Evolutionary conservation across 2,113 vertebrate genomes (phyloP).

Genomic region (Petromus typicus): DNA sequence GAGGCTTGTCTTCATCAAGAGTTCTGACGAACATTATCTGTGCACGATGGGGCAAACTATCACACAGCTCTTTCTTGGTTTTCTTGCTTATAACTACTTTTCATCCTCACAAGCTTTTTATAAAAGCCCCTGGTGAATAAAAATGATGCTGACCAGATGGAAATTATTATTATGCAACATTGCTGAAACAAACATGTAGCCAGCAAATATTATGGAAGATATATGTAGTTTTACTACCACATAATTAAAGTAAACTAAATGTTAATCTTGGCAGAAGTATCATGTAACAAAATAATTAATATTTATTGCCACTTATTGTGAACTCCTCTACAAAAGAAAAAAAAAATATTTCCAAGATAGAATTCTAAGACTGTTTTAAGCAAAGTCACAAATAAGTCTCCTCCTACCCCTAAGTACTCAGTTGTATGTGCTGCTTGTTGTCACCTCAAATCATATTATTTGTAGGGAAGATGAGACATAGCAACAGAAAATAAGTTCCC

Average conservation of each 20-base stretch:
- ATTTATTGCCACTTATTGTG: not conserved
- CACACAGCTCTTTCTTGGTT: not conserved
- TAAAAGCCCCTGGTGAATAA: not conserved
- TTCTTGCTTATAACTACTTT: not conserved
- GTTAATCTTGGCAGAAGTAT: not conserved
- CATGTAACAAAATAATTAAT: not conserved
- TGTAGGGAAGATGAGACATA: not conserved
- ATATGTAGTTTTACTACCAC: not conserved
- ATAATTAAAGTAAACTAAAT: not conserved
- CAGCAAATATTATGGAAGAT: not conserved
- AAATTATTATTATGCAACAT: not conserved
- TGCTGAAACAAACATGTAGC: not conserved
- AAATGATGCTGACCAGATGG: not conserved
- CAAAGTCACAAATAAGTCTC: not conserved
- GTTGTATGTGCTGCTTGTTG: not conserved
- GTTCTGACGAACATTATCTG: not conserved
- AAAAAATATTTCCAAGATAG: not conserved
- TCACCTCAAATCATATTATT: not conserved
- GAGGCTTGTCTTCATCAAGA: not conserved
- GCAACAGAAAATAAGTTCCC: not conserved
- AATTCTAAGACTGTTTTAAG: not conserved
- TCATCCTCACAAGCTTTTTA: not conserved
- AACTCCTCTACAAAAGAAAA: not conserved
- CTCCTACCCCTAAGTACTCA: not conserved
- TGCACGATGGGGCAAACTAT: not conserved